Base-by-base conservation (phyloP, 2,888 invertebrate species). In the Tribolium freemani region DNA sequence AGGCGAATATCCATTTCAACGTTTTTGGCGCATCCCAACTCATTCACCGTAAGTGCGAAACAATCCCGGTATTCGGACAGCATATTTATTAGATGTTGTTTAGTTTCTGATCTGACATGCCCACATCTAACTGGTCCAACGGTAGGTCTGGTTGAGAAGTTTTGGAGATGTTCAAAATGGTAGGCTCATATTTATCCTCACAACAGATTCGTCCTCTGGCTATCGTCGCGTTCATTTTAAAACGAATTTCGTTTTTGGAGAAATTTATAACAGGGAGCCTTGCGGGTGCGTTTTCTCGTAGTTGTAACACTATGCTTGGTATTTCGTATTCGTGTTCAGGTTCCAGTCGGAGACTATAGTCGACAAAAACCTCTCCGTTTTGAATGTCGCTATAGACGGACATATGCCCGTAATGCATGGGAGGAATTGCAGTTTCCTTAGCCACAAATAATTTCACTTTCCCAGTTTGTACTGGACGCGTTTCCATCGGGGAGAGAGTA, bases 61-160 rank as follows among this genome's bases (percentile, higher is more conserved):
- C n/a, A n/a, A n/a, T n/a, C n/a, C n/a, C n/a, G n/a, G n/a, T n/a
- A n/a, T n/a, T n/a, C n/a, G n/a, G n/a, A n/a, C n/a, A n/a, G n/a
- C n/a, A n/a, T n/a, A n/a, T n/a, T n/a, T n/a, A n/a, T n/a, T n/a
- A n/a, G n/a, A n/a, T n/a, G n/a, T n/a, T n/a, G n/a, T n/a, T n/a
- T n/a, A n/a, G n/a, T n/a, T n/a, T n/a, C n/a, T n/a, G n/a, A n/a
- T n/a, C n/a, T n/a, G n/a, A n/a, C n/a, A n/a, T n/a, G n/a, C n/a
- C n/a, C n/a, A n/a, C n/a, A n/a, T 78, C 77, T 48, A 69, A 76
- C 26, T 77, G n/a, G 76, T 6, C 75, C 38, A 5, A 38, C 8
- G 38, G 38, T 9, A 38, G 3, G 1, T 38, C 38, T 8, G 8
- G 38, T 1, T 38, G 38, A 8, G 9, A 2, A 38, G n/a, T n/a